Percentiles rank a stretch among this genome's conserved stretches.
These are phyloP conservation scores for Perdita meconis DNA, from an alignment of 2,888 invertebrate species.

Conservation along the genomic window DNA sequence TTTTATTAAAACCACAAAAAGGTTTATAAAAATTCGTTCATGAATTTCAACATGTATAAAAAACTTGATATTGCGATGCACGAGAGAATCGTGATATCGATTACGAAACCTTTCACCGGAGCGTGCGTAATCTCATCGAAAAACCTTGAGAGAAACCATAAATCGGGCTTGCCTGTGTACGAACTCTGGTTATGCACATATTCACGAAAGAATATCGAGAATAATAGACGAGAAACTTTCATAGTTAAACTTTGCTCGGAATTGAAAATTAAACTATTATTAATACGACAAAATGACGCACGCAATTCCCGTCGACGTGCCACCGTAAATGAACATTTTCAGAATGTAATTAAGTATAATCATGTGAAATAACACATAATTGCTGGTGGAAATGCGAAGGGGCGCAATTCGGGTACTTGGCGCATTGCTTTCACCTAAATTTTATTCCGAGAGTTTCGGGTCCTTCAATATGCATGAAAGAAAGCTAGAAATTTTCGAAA, in stretches of 20 bases:
- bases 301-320: neutral
- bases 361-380: conserved; percentile 1
- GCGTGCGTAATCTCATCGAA: conserved; percentile 53
- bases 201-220: conserved; percentile 25
- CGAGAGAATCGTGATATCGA: conserved; percentile 43
- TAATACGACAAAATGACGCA: neutral
- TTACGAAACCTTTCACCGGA: conserved; percentile 59
- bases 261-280: conserved; percentile 19
- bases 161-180: conserved; percentile 34
- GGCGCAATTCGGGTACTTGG: conserved; percentile 30
- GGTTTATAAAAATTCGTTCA: neutral
- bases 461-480: conserved; percentile 50
- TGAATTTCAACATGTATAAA: neutral
- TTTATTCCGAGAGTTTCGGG: conserved; percentile 23
- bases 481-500: conserved; percentile 35
- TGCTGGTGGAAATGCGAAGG: conserved; percentile 7
- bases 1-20: neutral
- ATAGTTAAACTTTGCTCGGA: neutral
- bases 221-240: conserved; percentile 31
- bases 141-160: conserved; percentile 61
- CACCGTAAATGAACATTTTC: conserved; percentile 3
- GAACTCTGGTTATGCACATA: conserved; percentile 28
- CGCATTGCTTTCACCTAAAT: conserved; percentile 40
- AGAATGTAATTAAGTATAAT: conserved; percentile 6
- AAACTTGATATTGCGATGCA: neutral